These are phyloP conservation scores for Bacillus rossius DNA, from an alignment of 1,140 invertebrate species.

Conservation along the genomic window DNA sequence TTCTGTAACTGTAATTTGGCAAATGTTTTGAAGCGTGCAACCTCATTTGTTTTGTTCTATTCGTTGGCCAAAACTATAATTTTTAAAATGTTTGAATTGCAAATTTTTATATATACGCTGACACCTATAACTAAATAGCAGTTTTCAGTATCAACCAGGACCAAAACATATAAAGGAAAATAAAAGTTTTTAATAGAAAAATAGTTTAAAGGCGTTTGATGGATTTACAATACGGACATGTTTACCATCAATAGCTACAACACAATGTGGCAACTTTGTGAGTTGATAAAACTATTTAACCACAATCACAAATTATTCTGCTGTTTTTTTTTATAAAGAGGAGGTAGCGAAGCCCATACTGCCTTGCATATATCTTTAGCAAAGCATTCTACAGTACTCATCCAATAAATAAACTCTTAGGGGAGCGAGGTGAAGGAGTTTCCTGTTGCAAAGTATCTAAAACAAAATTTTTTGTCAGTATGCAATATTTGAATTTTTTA, in stretches of 20 bases:
- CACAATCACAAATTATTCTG: too few species aligned
- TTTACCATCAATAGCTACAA: conserved; percentile 39
- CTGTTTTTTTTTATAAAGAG: not conserved
- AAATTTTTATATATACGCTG: conserved; percentile 39
- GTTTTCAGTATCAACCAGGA: conserved; percentile 43
- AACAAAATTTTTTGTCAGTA: not conserved
- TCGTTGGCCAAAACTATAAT: not conserved
- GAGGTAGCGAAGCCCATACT: not conserved
- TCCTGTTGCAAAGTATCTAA: conserved; percentile 5
- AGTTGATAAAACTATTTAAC: conserved; percentile 29
- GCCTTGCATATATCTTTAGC: not conserved
- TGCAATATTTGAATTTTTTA: too few species aligned
- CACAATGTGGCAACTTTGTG: conserved; percentile 38
- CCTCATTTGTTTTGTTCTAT: not conserved
- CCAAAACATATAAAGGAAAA: conserved; percentile 42
- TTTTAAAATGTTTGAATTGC: conserved; percentile 34
- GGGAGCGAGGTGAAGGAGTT: not conserved
- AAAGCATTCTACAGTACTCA: not conserved
- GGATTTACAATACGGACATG: conserved; percentile 34
- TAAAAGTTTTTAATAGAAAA: not conserved
- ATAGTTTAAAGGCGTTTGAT: not conserved
- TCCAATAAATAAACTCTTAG: not conserved
- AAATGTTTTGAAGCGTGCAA: not conserved
- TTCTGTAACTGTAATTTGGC: too few species aligned
- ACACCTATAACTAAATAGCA: conserved; percentile 43